A percentile compares a stretch with the other conserved stretches of the same genome.
phyloP scores from a whole-genome alignment of 2,888 invertebrate species.

The Spisula solida region DNA sequence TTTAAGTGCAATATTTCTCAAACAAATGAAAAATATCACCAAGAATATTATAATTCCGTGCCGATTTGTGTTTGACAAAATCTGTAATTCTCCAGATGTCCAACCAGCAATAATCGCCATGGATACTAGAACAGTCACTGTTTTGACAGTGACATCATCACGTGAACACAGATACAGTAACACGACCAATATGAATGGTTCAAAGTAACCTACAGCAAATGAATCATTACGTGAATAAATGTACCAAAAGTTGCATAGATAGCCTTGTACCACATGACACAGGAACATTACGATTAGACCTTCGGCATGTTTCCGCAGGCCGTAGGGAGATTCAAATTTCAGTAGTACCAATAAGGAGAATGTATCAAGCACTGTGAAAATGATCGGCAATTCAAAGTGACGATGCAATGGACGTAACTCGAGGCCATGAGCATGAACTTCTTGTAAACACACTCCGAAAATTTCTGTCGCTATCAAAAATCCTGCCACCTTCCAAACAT shows the following conservation, averaged over 20 bases:
- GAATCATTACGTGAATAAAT: slow-evolving; percentile 60
- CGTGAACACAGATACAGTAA: slow-evolving; percentile 64
- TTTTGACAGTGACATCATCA: slow-evolving; percentile 46
- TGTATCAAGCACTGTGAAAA: slow-evolving; percentile 44
- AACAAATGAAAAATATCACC: slow-evolving; percentile 60
- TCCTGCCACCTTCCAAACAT: slow-evolving; percentile 6
- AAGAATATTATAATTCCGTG: slow-evolving; percentile 66
- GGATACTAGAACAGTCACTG: slow-evolving; percentile 30
- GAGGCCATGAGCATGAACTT: slow-evolving; percentile 58
- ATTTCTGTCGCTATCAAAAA: slow-evolving; percentile 50
- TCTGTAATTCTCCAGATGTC: slow-evolving; percentile 55
- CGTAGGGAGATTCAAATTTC: slow-evolving; percentile 54
- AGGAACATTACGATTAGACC: slow-evolving; percentile 55
- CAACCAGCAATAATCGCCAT: slow-evolving; percentile 59
- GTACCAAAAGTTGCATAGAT: slow-evolving; percentile 61
- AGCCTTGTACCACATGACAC: slow-evolving; percentile 56
- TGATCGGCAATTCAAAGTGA: slow-evolving; percentile 60
- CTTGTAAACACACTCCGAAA: slow-evolving; percentile 63
- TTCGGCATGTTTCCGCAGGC: slow-evolving; percentile 46
- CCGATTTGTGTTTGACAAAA: slow-evolving; percentile 48
- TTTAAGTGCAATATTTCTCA: slow-evolving; percentile 68
- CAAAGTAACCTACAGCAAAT: slow-evolving; percentile 64
- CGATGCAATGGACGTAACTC: slow-evolving; percentile 62
- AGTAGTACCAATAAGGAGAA: slow-evolving; percentile 54
- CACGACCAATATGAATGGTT: slow-evolving; percentile 61